Evolutionary conservation across 2,888 invertebrate species (phyloP).

Genomic region (Coleophora flavipennella): DNA sequence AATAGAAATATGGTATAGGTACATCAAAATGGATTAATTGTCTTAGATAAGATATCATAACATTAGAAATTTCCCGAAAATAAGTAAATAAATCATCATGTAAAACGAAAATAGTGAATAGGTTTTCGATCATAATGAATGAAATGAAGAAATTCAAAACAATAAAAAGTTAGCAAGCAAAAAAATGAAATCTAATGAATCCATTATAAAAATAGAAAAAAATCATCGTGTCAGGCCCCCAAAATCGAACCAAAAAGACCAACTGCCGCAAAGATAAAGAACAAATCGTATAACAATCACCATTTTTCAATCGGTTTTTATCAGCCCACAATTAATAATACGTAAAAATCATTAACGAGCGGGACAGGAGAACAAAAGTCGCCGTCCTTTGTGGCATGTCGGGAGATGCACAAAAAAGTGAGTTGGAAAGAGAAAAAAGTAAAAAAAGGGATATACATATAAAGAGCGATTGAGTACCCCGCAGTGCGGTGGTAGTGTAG

Average conservation of each 20-base stretch:
- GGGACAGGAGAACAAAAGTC: constrained; percentile 68
- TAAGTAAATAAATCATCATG: too few species aligned
- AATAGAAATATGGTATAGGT: too few species aligned
- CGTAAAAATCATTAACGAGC: constrained; percentile 69
- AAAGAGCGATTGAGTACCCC: constrained; percentile 35
- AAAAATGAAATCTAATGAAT: not conserved
- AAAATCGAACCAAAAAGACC: constrained; percentile 1
- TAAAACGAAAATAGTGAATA: not conserved
- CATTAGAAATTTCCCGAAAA: too few species aligned
- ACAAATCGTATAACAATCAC: constrained; percentile 46
- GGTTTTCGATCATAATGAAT: not conserved
- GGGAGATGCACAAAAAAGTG: constrained; percentile 42
- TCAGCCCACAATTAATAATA: constrained; percentile 66
- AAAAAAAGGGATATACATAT: constrained; percentile 31
- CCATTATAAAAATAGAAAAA: too few species aligned
- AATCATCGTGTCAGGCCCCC: constrained; percentile 1
- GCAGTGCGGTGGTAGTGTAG: constrained; percentile 40
- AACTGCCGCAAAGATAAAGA: constrained; percentile 4
- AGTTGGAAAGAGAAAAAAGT: constrained; percentile 27
- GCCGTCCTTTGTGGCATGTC: constrained; percentile 62
- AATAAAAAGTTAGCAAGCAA: not conserved
- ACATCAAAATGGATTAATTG: too few species aligned
- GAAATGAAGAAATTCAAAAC: not conserved
- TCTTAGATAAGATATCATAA: too few species aligned
- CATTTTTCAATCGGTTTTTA: constrained; percentile 66